Evolutionary conservation across 2,113 vertebrate genomes (phyloP), one percentile per base, ranked within the genome.

Genomic region (Pipra filicauda): DNA sequence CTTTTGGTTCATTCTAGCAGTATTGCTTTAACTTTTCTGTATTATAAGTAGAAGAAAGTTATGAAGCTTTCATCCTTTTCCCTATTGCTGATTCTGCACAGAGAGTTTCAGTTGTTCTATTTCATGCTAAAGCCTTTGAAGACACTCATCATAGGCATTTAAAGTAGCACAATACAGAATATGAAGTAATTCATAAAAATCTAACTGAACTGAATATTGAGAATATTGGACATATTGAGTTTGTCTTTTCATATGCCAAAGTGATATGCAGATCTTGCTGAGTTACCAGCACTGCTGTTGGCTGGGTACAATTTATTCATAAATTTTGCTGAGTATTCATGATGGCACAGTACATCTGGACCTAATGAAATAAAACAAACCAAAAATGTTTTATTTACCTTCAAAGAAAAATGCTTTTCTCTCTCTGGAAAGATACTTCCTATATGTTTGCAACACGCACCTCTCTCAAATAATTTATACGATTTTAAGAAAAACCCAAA

Each of bases 101-200:
- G 67, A 77, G 35, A 61, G 6, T 76, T 93, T 79, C 33, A 79
- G 33, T 81, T 88, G 17, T 83, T 89, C 24, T 64, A 6, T 83
- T 88, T 62, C 8, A 30, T 54, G 30, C 13, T 82, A 26, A 74
- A 87, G 57, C 33, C 18, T 75, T 88, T 82, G 44, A 88, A 80
- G 35, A 44, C 24, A 15, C 15, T 74, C 39, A 84, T 65, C 33
- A 26, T 12, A 55, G 49, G 18, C 59, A 57, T 76, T 86, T 89
- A 21, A 94, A 84, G 33, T 18, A 84, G 24, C 76, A 72, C 76
- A 77, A 65, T 84, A 51, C 8, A 73, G 66, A 67, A 65, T 59
- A 90, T 92, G 57, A 90, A 88, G 20, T 80, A 31, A 41, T 91
- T 89, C 12, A 81, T 88, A 62, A 87, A 96, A 85, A 78, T 65